Evolutionary conservation across 2,888 invertebrate genomes (phyloP).

Genomic region (Lissocephala sabroskyi): DNA sequence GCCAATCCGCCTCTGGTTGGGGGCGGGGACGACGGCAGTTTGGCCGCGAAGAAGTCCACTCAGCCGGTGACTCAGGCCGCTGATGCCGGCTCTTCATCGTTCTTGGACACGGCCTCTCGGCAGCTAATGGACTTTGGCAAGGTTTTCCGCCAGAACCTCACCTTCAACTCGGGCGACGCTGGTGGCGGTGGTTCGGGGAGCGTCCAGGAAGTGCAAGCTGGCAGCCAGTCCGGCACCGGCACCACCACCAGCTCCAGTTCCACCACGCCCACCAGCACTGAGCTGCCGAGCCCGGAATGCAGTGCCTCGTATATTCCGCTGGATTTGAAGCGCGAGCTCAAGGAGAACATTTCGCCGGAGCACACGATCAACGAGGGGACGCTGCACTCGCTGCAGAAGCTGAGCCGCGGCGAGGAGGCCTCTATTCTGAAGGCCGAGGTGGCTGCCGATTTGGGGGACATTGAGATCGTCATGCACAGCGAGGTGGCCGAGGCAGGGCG

Average conservation of each 20-base stretch:
- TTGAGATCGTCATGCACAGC: constrained; percentile 53
- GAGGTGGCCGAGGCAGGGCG: constrained; percentile 31
- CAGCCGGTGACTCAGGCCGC: constrained; percentile 26
- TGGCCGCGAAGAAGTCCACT: no score
- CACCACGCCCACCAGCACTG: constrained; percentile 25
- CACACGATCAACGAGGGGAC: constrained; percentile 73
- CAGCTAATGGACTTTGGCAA: constrained; percentile 69
- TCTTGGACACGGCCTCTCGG: constrained; percentile 68
- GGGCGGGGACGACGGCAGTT: no score
- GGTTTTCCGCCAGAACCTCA: constrained; percentile 69
- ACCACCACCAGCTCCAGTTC: constrained; percentile 9
- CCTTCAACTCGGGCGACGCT: constrained; percentile 43
- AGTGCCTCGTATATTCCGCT: constrained; percentile 74
- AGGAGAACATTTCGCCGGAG: constrained; percentile 78
- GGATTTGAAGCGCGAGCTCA: constrained; percentile 76
- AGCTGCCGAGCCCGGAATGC: constrained; percentile 36
- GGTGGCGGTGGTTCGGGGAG: constrained; percentile 5
- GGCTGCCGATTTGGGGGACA: constrained; percentile 40
- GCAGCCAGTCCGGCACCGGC: neutral
- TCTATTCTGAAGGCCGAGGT: constrained; percentile 28
- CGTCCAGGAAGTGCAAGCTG: neutral
- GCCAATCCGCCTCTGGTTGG: no score
- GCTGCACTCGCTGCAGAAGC: constrained; percentile 59
- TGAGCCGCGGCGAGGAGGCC: constrained; percentile 42
- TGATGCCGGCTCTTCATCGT: constrained; percentile 39